Evolutionary conservation across 2,113 vertebrate genomes (phyloP).

Genomic region (Eptesicus fuscus): DNA sequence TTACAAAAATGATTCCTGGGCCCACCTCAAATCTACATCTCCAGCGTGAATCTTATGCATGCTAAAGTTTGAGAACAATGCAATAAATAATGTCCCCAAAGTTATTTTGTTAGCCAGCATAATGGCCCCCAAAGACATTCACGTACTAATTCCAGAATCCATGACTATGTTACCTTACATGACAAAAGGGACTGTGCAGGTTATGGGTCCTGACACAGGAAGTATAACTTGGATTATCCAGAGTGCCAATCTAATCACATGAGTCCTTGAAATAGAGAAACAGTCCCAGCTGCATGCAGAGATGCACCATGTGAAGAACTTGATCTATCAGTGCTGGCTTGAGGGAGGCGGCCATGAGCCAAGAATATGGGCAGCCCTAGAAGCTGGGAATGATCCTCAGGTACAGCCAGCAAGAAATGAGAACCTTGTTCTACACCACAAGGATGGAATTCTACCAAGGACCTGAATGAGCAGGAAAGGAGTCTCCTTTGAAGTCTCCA

Average conservation of each 20-base stretch:
- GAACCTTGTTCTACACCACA: neutral
- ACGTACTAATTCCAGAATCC: neutral
- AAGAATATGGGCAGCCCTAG: neutral
- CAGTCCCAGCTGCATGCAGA: neutral
- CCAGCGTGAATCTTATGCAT: neutral
- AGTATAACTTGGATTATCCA: neutral
- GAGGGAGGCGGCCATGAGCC: neutral
- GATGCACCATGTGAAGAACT: accelerated
- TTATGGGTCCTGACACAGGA: neutral
- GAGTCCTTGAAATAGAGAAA: neutral
- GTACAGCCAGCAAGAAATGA: neutral
- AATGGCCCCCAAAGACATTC: neutral
- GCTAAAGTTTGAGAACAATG: neutral
- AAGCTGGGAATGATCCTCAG: neutral
- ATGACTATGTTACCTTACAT: neutral
- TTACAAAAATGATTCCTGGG: neutral
- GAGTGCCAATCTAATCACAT: neutral
- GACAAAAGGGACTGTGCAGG: neutral
- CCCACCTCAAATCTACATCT: neutral
- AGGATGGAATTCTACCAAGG: neutral
- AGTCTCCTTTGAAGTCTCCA: neutral
- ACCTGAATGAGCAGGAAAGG: neutral
- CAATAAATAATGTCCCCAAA: neutral
- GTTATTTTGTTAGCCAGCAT: neutral
- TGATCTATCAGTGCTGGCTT: accelerated